These are phyloP conservation scores for Frankliniella fusca DNA, from an alignment of 2,888 invertebrate genomes.

Conservation along the genomic window DNA sequence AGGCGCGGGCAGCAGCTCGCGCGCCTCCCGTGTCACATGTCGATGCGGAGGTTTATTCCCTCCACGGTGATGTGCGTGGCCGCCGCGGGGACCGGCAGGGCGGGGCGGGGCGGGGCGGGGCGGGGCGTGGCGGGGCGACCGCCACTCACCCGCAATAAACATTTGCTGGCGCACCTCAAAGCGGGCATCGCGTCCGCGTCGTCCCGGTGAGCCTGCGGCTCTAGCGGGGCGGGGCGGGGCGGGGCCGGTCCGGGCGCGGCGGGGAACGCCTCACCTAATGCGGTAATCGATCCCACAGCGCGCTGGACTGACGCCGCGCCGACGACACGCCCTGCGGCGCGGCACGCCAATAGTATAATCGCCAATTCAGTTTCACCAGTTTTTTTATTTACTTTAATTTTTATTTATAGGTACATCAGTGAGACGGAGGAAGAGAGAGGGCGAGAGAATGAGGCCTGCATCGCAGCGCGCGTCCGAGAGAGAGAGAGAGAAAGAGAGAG, in stretches of 20 bases:
- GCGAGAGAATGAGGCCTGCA: no score
- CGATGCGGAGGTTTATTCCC: slow-evolving; percentile 1
- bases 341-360: no score
- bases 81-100: neutral
- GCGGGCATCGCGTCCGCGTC: no score
- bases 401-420: no score
- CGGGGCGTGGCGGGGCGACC: no score
- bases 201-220: neutral
- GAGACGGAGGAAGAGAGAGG: no score
- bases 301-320: no score
- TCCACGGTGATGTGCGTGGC: neutral
- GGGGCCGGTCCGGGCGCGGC: neutral
- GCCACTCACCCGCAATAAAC: neutral
- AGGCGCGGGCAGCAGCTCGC: neutral
- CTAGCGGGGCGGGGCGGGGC: neutral
- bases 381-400: no score
- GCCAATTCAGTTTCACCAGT: no score
- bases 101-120: neutral
- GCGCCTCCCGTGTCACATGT: neutral
- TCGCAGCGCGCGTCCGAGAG: no score
- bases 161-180: neutral
- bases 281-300: neutral
- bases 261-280: neutral
- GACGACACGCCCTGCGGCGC: no score
- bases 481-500: no score